Evolutionary conservation across 1,140 invertebrate species (phyloP).

Genomic region (Drosophila kanapiae): DNA sequence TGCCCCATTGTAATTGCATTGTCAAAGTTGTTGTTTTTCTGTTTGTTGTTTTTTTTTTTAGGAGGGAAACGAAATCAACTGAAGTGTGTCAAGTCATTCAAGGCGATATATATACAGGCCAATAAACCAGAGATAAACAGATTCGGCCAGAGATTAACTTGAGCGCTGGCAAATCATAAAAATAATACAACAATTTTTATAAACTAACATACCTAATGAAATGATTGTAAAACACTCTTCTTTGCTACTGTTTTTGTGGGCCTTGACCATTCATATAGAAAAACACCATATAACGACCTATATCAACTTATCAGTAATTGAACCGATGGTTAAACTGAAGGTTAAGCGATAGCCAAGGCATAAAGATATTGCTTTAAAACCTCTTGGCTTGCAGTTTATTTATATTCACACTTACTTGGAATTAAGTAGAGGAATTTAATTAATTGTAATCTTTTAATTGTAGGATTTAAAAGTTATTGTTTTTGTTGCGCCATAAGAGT

Average conservation of each 20-base stretch:
- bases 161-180: conserved; percentile 26
- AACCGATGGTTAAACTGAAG: conserved; percentile 38
- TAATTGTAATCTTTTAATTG: too few species aligned
- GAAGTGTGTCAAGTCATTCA: conserved; percentile 51
- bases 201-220: conserved; percentile 21
- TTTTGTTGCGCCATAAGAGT: too few species aligned
- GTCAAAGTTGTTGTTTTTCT: conserved; percentile 33
- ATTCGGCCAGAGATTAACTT: conserved; percentile 32
- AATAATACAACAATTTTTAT: not conserved
- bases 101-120: conserved; percentile 29
- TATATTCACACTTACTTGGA: not conserved
- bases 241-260: conserved; percentile 27
- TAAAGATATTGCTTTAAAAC: not conserved
- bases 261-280: conserved; percentile 19
- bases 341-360: conserved; percentile 18
- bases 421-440: too few species aligned
- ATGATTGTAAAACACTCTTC: conserved; percentile 25
- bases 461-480: too few species aligned
- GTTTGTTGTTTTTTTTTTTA: conserved; percentile 15
- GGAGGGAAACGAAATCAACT: conserved; percentile 12
- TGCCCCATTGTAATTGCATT: conserved; percentile 63
- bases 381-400: too few species aligned
- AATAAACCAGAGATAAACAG: conserved; percentile 21
- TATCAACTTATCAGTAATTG: conserved; percentile 40
- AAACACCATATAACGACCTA: conserved; percentile 51